phyloP scores from a whole-genome alignment of 1,140 invertebrate genomes.

The Bactericera cockerelli region DNA sequence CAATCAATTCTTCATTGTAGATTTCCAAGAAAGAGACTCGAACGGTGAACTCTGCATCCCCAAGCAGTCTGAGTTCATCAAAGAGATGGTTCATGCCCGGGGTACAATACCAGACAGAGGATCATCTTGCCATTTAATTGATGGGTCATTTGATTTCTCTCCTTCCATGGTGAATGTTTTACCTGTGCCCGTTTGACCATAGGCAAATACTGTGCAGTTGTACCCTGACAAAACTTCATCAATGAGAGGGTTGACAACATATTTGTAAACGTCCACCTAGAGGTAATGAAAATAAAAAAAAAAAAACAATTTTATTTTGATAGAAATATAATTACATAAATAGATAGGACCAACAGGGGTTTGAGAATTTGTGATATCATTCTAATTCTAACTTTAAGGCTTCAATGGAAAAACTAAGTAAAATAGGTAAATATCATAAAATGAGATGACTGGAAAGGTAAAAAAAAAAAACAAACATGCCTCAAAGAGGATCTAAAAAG shows the following conservation, averaged over 20 bases:
- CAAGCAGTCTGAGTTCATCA: slow-evolving; percentile 50
- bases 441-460: no score
- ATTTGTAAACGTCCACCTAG: slow-evolving; percentile 75
- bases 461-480: no score
- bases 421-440: no score
- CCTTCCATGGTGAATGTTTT: slow-evolving; percentile 99
- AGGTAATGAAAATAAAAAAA: slow-evolving; percentile 24
- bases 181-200: slow-evolving; percentile 94
- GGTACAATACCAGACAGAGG: slow-evolving; percentile 70
- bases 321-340: no score
- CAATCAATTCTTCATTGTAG: slow-evolving; percentile 95
- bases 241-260: slow-evolving; percentile 74
- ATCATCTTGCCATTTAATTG: slow-evolving; percentile 57
- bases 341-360: no score
- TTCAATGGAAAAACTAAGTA: no score
- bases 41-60: slow-evolving; percentile 64
- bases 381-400: no score
- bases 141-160: slow-evolving; percentile 38
- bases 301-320: no score
- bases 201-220: slow-evolving; percentile 97
- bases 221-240: slow-evolving; percentile 85
- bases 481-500: no score
- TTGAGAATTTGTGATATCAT: no score
- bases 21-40: slow-evolving; percentile 88
- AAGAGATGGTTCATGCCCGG: slow-evolving; percentile 62